Evolutionary conservation across 1,140 invertebrate genomes (phyloP).

Genomic region (Pemphigus obesinymphae): DNA sequence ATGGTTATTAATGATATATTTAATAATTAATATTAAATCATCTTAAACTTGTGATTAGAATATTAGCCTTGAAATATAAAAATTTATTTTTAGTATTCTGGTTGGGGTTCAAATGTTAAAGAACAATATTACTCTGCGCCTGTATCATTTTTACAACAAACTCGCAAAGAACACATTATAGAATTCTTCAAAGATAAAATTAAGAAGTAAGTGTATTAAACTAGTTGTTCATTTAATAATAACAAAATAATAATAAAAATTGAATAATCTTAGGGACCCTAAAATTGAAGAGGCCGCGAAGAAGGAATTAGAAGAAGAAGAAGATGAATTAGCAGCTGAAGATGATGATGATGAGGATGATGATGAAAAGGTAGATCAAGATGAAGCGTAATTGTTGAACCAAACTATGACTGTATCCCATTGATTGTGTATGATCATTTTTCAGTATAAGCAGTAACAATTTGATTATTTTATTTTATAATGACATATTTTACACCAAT

Average conservation of each 20-base stretch:
- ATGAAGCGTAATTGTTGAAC: constrained; percentile 1
- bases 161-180: constrained; percentile 55
- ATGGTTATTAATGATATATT: constrained; percentile 4
- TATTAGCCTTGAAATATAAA: constrained; percentile 20
- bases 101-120: constrained; percentile 63
- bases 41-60: too few relatives aligned
- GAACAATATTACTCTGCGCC: constrained; percentile 60
- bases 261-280: neutral
- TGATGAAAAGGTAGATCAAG: constrained; percentile 8
- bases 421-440: neutral
- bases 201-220: constrained; percentile 43
- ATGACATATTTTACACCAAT: neutral
- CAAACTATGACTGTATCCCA: neutral
- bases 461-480: neutral
- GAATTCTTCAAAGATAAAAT: constrained; percentile 53
- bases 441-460: neutral
- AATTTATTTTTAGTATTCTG: constrained; percentile 57
- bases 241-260: neutral
- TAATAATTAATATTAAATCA: too few relatives aligned
- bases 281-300: constrained; percentile 29
- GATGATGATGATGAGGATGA: constrained; percentile 34
- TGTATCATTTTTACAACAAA: constrained; percentile 55
- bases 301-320: constrained; percentile 36
- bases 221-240: too few relatives aligned
- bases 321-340: neutral